phyloP scores from a whole-genome alignment of 1,140 invertebrate genomes.

The Mizuhopecten yessoensis region DNA sequence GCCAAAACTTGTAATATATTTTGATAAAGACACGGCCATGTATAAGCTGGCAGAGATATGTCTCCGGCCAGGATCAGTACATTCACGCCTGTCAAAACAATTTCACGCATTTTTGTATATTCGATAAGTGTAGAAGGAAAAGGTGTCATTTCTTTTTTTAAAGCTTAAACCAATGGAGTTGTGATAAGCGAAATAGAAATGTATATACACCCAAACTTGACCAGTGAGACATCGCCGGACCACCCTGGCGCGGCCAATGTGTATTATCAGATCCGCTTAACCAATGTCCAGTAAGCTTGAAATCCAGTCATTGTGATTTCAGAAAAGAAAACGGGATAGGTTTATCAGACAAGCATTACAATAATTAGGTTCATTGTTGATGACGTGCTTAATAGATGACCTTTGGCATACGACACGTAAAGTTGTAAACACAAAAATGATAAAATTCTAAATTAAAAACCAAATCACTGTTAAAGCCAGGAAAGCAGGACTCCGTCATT shows the following conservation, averaged over 20 bases:
- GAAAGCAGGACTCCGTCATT: background rate
- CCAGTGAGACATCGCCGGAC: background rate
- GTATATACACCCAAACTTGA: slow-evolving; percentile 2
- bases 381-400: too few relatives aligned
- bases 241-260: slow-evolving; percentile 16
- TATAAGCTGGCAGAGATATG: slow-evolving; percentile 27
- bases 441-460: background rate
- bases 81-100: slow-evolving; percentile 38
- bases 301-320: background rate
- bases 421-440: background rate
- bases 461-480: background rate
- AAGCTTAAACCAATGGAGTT: background rate
- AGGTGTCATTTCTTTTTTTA: slow-evolving; percentile 21
- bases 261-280: background rate
- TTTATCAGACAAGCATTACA: background rate
- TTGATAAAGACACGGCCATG: background rate
- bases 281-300: background rate
- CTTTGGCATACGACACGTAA: too few relatives aligned
- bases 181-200: slow-evolving; percentile 35
- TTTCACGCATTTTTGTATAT: slow-evolving; percentile 39
- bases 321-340: background rate
- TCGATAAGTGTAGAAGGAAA: slow-evolving; percentile 22
- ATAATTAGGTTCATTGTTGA: too few relatives aligned
- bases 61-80: slow-evolving; percentile 22
- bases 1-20: slow-evolving; percentile 39